Conservation (phyloP, 2,797 vertebrate genomes). For the Crax fasciolata region DNA sequence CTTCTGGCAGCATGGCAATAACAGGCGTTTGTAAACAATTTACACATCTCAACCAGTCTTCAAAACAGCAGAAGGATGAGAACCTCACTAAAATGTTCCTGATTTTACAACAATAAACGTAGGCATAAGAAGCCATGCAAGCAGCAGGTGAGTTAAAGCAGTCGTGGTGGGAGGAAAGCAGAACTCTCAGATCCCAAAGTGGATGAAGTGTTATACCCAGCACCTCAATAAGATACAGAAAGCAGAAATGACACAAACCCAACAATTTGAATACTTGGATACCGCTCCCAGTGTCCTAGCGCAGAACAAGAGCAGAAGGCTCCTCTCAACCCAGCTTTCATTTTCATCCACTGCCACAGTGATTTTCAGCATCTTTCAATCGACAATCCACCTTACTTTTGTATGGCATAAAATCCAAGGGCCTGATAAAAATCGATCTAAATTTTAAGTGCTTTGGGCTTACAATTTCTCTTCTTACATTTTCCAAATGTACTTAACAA, state of each 20-base stretch:
- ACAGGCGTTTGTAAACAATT: neutral
- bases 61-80: neutral
- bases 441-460: slow-evolving; percentile 32
- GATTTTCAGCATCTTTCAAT: neutral
- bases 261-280: neutral
- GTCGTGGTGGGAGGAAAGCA: neutral
- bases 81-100: neutral
- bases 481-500: neutral
- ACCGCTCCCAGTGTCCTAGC: neutral
- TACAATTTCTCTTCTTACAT: neutral
- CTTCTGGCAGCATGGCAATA: neutral
- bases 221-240: neutral
- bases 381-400: neutral
- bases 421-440: neutral
- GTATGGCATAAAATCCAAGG: neutral
- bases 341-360: neutral
- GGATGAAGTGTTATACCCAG: rapidly evolving
- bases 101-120: neutral
- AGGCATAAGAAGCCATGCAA: neutral
- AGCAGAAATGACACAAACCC: neutral
- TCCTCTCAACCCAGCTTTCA: neutral
- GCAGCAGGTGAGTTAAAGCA: neutral
- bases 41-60: neutral
- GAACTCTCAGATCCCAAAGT: neutral
- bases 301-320: neutral